phyloP scores from a whole-genome alignment of 1,140 invertebrate species.

The Camponotus pennsylvanicus region DNA sequence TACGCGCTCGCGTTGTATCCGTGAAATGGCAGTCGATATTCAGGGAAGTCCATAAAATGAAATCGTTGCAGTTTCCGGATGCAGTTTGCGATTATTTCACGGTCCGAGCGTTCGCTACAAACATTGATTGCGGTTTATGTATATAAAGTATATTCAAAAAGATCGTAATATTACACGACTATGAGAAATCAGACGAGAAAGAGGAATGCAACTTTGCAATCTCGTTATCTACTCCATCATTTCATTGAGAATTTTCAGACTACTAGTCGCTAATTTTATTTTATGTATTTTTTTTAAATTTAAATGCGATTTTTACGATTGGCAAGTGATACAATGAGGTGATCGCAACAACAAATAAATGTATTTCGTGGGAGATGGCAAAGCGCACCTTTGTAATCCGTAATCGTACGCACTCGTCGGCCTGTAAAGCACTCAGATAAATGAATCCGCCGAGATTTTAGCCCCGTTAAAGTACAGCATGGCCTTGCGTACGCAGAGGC shows the following conservation, averaged over 20 bases:
- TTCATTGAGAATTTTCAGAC: not conserved
- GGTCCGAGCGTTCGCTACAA: constrained; percentile 13
- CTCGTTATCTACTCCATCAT: not conserved
- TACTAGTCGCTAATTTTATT: not conserved
- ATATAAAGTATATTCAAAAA: not conserved
- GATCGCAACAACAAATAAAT: not conserved
- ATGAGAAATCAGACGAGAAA: constrained; percentile 3
- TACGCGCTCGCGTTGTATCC: constrained; percentile 70
- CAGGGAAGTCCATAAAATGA: constrained; percentile 79
- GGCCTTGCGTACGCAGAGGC: constrained; percentile 26
- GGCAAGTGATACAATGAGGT: not conserved
- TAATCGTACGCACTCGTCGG: not conserved
- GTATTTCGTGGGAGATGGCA: not conserved
- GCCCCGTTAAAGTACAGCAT: constrained; percentile 53
- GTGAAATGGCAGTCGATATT: constrained; percentile 74
- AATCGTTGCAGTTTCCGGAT: constrained; percentile 76
- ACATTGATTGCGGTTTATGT: constrained; percentile 18
- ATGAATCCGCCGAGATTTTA: constrained; percentile 69
- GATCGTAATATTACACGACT: not conserved
- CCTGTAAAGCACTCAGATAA: constrained; percentile 68
- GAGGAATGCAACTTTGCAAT: not conserved
- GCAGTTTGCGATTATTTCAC: constrained; percentile 57
- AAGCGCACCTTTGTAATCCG: not conserved
- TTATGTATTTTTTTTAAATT: not conserved
- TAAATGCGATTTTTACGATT: not conserved